Base-by-base conservation (phyloP, 2,113 vertebrate genomes). In the Sceloporus tristichus region DNA sequence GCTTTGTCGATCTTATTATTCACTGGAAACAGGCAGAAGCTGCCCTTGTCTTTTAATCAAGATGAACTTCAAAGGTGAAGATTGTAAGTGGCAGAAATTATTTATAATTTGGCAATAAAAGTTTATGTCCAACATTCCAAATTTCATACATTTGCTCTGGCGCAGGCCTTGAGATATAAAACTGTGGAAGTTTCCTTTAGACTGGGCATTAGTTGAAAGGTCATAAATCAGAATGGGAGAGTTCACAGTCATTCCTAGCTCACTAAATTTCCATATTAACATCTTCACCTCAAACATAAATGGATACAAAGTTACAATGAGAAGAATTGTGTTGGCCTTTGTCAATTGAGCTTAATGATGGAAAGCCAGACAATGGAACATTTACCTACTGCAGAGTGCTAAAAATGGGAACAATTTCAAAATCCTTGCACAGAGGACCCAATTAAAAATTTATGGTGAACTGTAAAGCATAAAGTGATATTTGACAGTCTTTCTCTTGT, bases 21-120 rank as follows among this genome's bases (percentile, higher is more conserved):
- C 93, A 89, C 74, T 78, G 93, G 95, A 95, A 94, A 94, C 79
- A 13, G 88, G 0, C 27, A 91, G 93, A 96, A 84, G 79, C 92
- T 97, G 95, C 93, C 96, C 96, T 97, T 97, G 96, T n/a, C 10
- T 96, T 97, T 96, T 97, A 96, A 97, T 97, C 96, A 96, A 95
- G 96, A 97, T 97, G 97, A 97, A 97, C 97, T 97, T 97, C 97
- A 96, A 97, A 97, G 96, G 96, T 97, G 97, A 97, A 96, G 90
- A 19, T 92, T 97, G 85, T 97, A 97, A 97, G 96, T 96, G 94
- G 94, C 94, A 96, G 96, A 97, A 97, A 97, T 97, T 97, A 97
- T 97, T 97, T 97, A 97, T 97, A 97, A 97, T 97, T 97, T 96
- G 93, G 96, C 95, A 95, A 97, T 97, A 97, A 97, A 97, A 97